Evolutionary conservation across 2,113 vertebrate species (phyloP).

Genomic region (Pseudopodoces humilis): DNA sequence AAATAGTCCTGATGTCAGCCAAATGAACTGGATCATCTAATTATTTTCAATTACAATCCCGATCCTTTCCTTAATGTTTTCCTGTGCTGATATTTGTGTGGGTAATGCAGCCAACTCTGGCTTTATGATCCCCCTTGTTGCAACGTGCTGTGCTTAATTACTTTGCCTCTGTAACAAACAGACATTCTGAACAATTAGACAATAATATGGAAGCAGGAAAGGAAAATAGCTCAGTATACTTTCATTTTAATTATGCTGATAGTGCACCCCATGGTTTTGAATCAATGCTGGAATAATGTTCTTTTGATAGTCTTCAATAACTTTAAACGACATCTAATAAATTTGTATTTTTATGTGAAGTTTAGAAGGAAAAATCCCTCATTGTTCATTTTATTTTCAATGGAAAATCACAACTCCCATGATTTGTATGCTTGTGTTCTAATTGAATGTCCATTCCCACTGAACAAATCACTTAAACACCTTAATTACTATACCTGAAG

Average conservation of each 20-base stretch:
- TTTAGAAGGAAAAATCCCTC: constrained; percentile 23
- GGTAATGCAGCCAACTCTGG: constrained; percentile 78
- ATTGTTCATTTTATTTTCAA: constrained; percentile 2
- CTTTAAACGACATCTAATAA: constrained; percentile 71
- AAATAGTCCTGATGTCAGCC: constrained; percentile 65
- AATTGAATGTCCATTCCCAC: neutral
- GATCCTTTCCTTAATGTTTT: constrained; percentile 82
- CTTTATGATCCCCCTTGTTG: constrained; percentile 81
- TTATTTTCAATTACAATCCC: constrained; percentile 86
- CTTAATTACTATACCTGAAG: neutral
- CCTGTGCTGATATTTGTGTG: constrained; percentile 76
- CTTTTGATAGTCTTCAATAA: constrained; percentile 75
- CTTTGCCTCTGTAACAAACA: constrained; percentile 79
- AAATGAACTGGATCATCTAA: constrained; percentile 84
- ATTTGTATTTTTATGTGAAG: constrained; percentile 69
- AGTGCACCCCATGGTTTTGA: constrained; percentile 73
- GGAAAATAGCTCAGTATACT: constrained; percentile 73
- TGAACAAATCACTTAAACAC: constrained; percentile 28
- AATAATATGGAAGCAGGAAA: constrained; percentile 72
- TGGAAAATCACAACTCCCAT: neutral
- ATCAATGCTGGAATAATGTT: constrained; percentile 72
- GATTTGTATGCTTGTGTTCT: neutral
- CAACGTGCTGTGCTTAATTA: constrained; percentile 84
- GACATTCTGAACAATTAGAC: constrained; percentile 84
- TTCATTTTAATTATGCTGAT: constrained; percentile 80